Evolutionary conservation across 2,888 invertebrate genomes (phyloP), one percentile per base, ranked within the genome.

Genomic region (Pegoplata infirma): DNA sequence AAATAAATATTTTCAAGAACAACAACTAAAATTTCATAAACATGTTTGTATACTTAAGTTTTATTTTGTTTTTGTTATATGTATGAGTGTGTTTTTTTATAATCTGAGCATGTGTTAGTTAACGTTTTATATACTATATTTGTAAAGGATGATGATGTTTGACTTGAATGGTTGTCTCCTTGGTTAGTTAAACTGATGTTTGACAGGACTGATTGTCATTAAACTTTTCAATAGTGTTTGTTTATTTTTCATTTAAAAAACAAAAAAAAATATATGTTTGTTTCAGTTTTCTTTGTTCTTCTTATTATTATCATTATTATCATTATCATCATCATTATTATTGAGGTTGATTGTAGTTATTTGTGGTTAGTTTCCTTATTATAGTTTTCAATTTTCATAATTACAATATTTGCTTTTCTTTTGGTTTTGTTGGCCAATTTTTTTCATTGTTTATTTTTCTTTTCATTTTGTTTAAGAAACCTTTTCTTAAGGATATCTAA

Each of bases 381-480:
- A 40, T 46, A 28, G 28, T 76, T 73, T 73, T 55, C 63, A 73
- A 77, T 68, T 64, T 77, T 53, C 63, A 63, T 68, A 73, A 73
- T 73, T 64, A 63, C 36, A 71, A 64, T 63, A 51, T 76, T 64
- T 61, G 55, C 7, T 61, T 17, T 25, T 53, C 6, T 7, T 3
- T 21, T 17, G 10, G 3, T 69, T 49, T 23, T n/a, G n/a, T n/a
- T 21, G 5, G 46, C 32, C 10, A 46, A 6, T 25, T 51, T 40
- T 40, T 16, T 56, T 23, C 17, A 46, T 28, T 44, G n/a, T 36
- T 36, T 1, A 2, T 36, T 36, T 25, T 5, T 2, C 0, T 36
- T 36, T 36, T 36, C 1, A 2, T 12, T 2, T 12, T 12, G 12
- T 36, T 8, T 36, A 14, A 28, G 16, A 25, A 28, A 3, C 2